phyloP scores from a whole-genome alignment of 2,113 vertebrate species.

The Oncorhynchus nerka region DNA sequence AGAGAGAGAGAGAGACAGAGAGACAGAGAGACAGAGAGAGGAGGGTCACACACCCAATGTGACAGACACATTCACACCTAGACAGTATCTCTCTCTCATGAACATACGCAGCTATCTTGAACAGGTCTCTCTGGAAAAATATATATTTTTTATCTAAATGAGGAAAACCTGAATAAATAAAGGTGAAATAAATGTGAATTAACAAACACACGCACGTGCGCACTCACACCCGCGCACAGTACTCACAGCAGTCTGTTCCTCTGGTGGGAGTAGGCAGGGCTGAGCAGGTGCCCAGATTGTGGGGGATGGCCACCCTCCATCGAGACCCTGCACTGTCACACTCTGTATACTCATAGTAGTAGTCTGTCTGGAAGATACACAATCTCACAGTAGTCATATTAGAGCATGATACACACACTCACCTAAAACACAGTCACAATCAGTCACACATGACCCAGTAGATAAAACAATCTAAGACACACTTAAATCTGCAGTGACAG shows the following conservation, averaged over 20 bases:
- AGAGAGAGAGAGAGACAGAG: too few relatives aligned
- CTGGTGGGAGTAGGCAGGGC: conserved; percentile 89
- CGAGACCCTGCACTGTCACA: conserved; percentile 94
- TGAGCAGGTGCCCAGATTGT: conserved; percentile 77
- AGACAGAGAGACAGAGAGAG: too few relatives aligned
- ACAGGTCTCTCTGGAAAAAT: too few relatives aligned
- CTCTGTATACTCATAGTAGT: conserved; percentile 96
- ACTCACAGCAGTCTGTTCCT: conserved; percentile 97
- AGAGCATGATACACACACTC: neutral
- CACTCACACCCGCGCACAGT: neutral
- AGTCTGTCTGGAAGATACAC: conserved; percentile 82
- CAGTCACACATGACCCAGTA: neutral
- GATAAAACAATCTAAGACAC: neutral
- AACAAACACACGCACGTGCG: conserved; percentile 75
- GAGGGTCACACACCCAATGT: too few relatives aligned
- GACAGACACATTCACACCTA: neutral
- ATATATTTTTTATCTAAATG: too few relatives aligned
- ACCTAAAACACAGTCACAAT: neutral
- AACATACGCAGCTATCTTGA: too few relatives aligned
- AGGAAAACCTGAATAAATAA: too few relatives aligned
- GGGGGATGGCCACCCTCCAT: conserved; percentile 94
- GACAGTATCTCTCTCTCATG: too few relatives aligned
- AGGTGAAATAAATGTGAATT: neutral
- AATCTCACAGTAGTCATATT: neutral
- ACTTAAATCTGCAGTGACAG: neutral